Conservation (phyloP, 2,888 invertebrate genomes). For the Horisme vitalbata region DNA sequence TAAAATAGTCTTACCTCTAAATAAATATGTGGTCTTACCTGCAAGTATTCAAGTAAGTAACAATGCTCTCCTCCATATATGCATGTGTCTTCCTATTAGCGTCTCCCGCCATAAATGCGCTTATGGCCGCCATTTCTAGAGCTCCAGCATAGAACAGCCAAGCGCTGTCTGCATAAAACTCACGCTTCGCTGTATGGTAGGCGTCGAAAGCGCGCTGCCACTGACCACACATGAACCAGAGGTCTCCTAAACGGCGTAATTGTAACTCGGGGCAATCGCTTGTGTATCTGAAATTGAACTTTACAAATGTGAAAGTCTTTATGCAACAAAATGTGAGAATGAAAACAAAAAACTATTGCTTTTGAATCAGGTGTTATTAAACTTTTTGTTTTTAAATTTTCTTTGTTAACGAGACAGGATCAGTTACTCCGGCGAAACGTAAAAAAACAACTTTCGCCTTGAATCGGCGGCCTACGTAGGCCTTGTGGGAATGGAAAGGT, state of each 20-base stretch:
- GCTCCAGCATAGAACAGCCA: constrained; percentile 99
- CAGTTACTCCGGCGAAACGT: no score
- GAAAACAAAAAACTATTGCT: no score
- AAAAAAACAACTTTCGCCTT: no score
- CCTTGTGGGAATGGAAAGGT: no score
- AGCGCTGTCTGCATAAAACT: constrained; percentile 98
- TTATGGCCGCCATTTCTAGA: constrained; percentile 96
- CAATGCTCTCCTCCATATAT: constrained; percentile 97
- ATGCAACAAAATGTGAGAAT: no score
- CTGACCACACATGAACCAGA: constrained; percentile 98
- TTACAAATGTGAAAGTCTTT: no score
- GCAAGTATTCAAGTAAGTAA: constrained; percentile 95
- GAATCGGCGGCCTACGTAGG: no score
- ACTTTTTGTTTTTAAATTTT: no score
- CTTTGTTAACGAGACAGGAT: no score
- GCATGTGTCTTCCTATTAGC: constrained; percentile 90
- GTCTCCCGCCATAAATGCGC: constrained; percentile 94
- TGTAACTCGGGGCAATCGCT: constrained; percentile 95
- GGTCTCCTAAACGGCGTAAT: constrained; percentile 94
- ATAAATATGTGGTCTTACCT: constrained; percentile 74
- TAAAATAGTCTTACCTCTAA: not conserved
- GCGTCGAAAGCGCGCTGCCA: constrained; percentile 96
- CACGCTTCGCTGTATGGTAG: constrained; percentile 98
- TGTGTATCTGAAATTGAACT: constrained; percentile 86
- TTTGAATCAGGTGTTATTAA: no score